Evolutionary conservation across 2,888 invertebrate species (phyloP).

Genomic region (Rhabditophanes sp.): DNA sequence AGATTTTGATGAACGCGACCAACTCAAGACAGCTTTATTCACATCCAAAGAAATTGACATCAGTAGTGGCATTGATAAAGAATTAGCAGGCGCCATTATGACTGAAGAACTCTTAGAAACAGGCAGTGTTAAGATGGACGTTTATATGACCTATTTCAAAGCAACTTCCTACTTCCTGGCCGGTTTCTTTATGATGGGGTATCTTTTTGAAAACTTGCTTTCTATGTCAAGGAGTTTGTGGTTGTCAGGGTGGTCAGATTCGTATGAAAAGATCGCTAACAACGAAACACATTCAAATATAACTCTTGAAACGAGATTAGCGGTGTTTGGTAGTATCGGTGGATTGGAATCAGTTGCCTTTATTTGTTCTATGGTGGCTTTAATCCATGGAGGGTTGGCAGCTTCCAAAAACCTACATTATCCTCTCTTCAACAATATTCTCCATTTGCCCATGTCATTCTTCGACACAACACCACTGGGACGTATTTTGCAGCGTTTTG

Average conservation of each 20-base stretch:
- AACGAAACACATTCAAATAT: too few relatives aligned
- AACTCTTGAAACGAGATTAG: too few relatives aligned
- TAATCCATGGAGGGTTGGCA: conserved; percentile 23
- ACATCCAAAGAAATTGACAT: too few relatives aligned
- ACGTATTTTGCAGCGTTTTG: conserved; percentile 46
- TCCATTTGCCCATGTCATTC: conserved; percentile 45
- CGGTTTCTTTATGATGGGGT: conserved; percentile 63
- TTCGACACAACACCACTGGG: conserved; percentile 47
- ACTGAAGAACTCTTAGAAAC: too few relatives aligned
- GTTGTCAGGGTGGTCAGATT: conserved; percentile 23
- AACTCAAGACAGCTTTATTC: too few relatives aligned
- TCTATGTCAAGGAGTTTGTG: conserved; percentile 16
- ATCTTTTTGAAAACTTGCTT: conserved; percentile 11
- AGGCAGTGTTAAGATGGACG: conserved; percentile 70
- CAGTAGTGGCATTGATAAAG: too few relatives aligned
- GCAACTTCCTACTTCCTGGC: conserved; percentile 66
- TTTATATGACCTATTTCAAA: conserved; percentile 72
- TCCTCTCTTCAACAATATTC: conserved; percentile 29
- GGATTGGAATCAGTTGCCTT: too few relatives aligned
- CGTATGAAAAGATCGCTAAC: too few relatives aligned
- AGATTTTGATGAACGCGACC: too few relatives aligned
- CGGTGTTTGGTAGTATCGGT: too few relatives aligned
- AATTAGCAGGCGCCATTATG: too few relatives aligned
- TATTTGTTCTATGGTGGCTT: conserved; percentile 10
- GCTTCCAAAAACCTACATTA: conserved; percentile 30